Conservation (phyloP, 2,888 invertebrate genomes). For the Agonopterix subpropinquella region DNA sequence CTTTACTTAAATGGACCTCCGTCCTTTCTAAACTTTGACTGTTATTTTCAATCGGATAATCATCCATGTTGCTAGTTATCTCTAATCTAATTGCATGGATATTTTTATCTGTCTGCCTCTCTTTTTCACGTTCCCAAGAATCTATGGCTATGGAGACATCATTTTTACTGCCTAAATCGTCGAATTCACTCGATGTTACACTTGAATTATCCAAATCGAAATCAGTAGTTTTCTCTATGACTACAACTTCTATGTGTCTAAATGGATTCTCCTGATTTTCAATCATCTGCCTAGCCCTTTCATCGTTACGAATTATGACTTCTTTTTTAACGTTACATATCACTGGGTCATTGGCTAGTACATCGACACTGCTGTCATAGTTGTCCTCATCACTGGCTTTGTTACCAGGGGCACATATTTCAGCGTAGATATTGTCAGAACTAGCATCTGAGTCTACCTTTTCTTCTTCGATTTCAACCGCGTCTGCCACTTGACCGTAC, state of each 20-base stretch:
- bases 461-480: conserved; percentile 68
- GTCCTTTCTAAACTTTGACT: conserved; percentile 43
- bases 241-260: conserved; percentile 70
- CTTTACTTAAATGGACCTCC: conserved; percentile 59
- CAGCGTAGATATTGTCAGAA: conserved; percentile 82
- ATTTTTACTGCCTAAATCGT: conserved; percentile 57
- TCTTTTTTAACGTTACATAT: conserved; percentile 71
- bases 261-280: conserved; percentile 67
- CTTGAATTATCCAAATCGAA: conserved; percentile 66
- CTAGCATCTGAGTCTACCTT: conserved; percentile 55
- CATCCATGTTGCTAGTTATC: conserved; percentile 67
- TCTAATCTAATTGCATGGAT: conserved; percentile 69
- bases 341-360: conserved; percentile 63
- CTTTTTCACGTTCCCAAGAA: conserved; percentile 65
- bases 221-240: conserved; percentile 69
- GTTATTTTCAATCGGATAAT: conserved; percentile 42
- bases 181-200: conserved; percentile 58
- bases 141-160: conserved; percentile 62
- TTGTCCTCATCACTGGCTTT: conserved; percentile 56
- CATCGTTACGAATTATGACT: conserved; percentile 63
- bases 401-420: conserved; percentile 74
- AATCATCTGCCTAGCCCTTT: conserved; percentile 61
- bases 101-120: conserved; percentile 47
- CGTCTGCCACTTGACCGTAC: conserved; percentile 82
- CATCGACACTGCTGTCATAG: conserved; percentile 60